These are phyloP conservation scores for Antheraea yamamai DNA, from an alignment of 2,888 invertebrate species.

Conservation along the genomic window DNA sequence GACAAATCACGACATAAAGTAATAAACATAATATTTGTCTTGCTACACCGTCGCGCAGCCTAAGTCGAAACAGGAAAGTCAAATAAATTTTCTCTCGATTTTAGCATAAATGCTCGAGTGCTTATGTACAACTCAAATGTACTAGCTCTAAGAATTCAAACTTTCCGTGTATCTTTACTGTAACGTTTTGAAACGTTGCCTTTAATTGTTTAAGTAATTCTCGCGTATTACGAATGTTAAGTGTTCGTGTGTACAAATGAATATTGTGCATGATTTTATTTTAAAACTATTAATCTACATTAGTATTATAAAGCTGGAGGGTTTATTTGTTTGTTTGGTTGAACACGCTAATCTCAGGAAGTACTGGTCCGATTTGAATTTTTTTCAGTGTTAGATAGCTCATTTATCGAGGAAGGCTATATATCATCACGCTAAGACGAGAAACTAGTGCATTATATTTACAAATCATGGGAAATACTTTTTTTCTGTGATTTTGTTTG, in stretches of 20 bases:
- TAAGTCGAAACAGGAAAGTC: constrained; percentile 78
- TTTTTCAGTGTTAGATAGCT: no score
- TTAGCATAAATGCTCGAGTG: constrained; percentile 71
- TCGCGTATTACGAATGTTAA: neutral
- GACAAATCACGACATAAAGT: neutral
- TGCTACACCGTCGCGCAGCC: constrained; percentile 71
- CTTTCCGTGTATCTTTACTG: constrained; percentile 54
- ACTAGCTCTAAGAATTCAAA: constrained; percentile 73
- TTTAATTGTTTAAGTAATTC: constrained; percentile 34
- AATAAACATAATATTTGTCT: constrained; percentile 75
- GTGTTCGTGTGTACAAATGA: neutral
- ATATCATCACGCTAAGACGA: no score
- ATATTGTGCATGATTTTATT: neutral
- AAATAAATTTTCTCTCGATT: constrained; percentile 74
- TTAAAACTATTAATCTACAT: neutral
- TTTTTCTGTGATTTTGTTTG: no score
- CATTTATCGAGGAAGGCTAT: no score
- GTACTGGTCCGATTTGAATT: no score
- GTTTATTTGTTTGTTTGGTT: no score
- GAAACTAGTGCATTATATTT: no score
- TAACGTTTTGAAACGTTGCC: constrained; percentile 34
- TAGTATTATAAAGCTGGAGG: no score
- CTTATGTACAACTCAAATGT: constrained; percentile 72
- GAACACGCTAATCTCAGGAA: no score
- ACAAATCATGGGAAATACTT: no score